Conservation (phyloP, 2,113 vertebrate species). For the Ia io region DNA sequence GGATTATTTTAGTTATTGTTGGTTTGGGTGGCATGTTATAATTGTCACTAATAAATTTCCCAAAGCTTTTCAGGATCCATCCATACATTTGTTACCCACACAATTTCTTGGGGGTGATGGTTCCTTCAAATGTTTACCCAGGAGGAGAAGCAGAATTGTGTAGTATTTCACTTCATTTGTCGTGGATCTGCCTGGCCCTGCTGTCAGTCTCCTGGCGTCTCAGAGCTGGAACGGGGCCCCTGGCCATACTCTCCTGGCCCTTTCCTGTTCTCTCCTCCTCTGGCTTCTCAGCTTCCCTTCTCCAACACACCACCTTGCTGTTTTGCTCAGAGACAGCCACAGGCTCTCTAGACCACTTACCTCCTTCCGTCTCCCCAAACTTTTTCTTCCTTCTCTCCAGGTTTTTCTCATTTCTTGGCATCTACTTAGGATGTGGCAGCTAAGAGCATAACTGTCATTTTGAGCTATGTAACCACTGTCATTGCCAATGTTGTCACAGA, state of each 20-base stretch:
- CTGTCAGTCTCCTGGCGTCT: not conserved
- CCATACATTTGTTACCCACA: not conserved
- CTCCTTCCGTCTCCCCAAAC: not conserved
- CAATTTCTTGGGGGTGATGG: not conserved
- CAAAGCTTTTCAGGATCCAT: not conserved
- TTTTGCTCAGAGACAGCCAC: not conserved
- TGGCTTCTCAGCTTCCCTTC: not conserved
- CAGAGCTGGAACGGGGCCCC: not conserved
- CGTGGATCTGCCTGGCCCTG: accelerated
- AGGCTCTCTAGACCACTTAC: not conserved
- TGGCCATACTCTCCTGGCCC: not conserved
- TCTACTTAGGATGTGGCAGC: not conserved
- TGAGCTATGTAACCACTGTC: no score
- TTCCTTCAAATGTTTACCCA: accelerated
- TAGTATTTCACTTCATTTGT: no score
- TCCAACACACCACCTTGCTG: not conserved
- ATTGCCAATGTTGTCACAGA: no score
- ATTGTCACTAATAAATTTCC: no score
- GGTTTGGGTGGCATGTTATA: not conserved
- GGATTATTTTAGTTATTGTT: no score
- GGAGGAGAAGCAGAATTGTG: no score
- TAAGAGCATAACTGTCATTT: not conserved
- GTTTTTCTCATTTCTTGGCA: no score
- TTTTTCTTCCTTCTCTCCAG: not conserved
- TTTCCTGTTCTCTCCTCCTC: accelerated